Evolutionary conservation across 2,888 invertebrate species (phyloP), one percentile per base, ranked within the genome.

Genomic region (Tinea pellionella): DNA sequence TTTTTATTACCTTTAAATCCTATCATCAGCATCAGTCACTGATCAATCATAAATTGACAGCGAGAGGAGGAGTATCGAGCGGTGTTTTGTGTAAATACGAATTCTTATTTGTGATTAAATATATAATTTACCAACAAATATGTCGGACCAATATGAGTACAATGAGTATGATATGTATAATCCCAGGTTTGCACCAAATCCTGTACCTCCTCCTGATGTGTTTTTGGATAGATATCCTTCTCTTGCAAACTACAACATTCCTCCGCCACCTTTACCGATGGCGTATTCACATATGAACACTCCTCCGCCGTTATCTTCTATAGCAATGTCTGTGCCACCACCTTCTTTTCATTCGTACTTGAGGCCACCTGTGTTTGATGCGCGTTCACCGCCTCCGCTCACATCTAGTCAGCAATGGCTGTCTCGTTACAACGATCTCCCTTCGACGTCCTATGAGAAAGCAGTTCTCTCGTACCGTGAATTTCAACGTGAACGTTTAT

Each of bases 221-320:
- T 24, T 24, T 24, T 2, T 37, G 37, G 37, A 37, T n/a, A n/a
- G n/a, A n/a, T 37, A n/a, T 37, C n/a, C 37, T 37, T 37, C 9
- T 9, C 37, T 6, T 9, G n/a, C 9, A 9, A 53, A 77, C 62
- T 86, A 77, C 62, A 75, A 71, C 62, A 66, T 80, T 13, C 80
- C 80, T 59, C 82, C 82, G 18, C 81, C 82, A 53, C 68, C 67
- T 42, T 64, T 78, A 61, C 61, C 63, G n/a, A n/a, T 47, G 11
- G 6, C 24, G 19, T 13, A 12, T 53, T 16, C 59, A 37, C 43
- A 19, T 12, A n/a, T 15, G 19, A 68, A 68, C 19, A 63, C 73
- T 64, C 75, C 73, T 18, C 76, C 76, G 12, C 73, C 71, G 53
- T 11, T 29, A 6, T 18, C 24, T 12, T 2, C 43, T 13, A 8